Percentiles rank a stretch among this genome's conserved stretches.
Evolutionary conservation across 2,113 vertebrate genomes (phyloP).

Genomic region (Solea solea): DNA sequence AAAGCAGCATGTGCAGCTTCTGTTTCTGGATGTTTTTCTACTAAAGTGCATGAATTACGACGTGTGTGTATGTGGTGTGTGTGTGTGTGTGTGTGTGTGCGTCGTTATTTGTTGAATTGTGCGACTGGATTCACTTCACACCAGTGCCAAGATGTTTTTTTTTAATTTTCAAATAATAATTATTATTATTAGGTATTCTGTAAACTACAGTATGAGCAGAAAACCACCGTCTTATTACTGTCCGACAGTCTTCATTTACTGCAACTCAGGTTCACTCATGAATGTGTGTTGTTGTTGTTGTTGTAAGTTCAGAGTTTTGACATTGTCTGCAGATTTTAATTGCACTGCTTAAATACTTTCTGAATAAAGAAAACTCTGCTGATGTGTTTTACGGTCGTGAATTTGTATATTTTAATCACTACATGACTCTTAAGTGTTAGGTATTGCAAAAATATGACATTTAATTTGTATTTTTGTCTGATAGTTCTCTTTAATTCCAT

Average conservation of each 20-base stretch:
- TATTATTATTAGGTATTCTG: constrained; percentile 18
- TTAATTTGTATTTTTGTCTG: too few species aligned
- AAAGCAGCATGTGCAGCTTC: constrained; percentile 8
- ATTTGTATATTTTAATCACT: not conserved
- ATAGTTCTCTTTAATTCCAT: not conserved
- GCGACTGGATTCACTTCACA: constrained; percentile 16
- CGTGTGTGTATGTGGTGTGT: not conserved
- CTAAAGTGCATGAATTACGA: constrained; percentile 9
- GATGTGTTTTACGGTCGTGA: not conserved
- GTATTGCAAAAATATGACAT: too few species aligned
- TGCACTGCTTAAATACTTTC: constrained; percentile 59
- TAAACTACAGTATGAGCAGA: not conserved
- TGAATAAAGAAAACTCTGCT: constrained; percentile 50
- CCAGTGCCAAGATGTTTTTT: constrained; percentile 47
- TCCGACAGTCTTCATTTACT: constrained; percentile 22
- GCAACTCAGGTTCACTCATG: constrained; percentile 66
- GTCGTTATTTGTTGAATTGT: not conserved
- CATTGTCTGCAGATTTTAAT: constrained; percentile 55
- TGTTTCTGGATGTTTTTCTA: not conserved
- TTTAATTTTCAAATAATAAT: not conserved
- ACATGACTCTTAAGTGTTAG: not conserved
- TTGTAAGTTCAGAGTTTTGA: constrained; percentile 55
- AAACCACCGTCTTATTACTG: constrained; percentile 16
- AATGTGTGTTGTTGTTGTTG: constrained; percentile 47
- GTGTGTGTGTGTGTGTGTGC: not conserved